Base-by-base conservation (phyloP, 1,140 invertebrate species). In the Aleiodes sp. region DNA sequence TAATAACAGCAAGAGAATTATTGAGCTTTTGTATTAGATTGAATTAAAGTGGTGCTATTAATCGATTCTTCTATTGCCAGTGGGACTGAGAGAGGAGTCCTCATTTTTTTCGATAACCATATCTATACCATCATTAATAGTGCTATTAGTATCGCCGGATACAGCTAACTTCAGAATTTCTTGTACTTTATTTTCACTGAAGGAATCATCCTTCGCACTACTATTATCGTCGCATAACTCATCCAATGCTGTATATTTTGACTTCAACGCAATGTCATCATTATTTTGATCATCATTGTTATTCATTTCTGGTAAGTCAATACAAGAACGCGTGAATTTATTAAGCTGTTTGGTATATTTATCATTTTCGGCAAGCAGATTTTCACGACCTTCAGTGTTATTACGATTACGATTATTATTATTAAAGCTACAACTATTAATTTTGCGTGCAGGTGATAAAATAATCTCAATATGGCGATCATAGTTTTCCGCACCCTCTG, bases 401-500 rank as follows among this genome's bases (percentile, higher is more conserved):
- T 52, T 43, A 63, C 62, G 59, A 70, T 46, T 60, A 21, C 62
- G 39, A 63, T 69, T 26, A 56, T 31, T 16, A n/a, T 26, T 67
- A 29, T 35, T n/a, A n/a, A n/a, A n/a, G n/a, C n/a, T n/a, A n/a
- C n/a, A 9, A 10, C 60, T 59, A 33, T 35, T 33, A 9, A 65
- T 39, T 65, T 52, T 67, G 14, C 37, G 43, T 64, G 52, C 43
- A 39, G 65, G 57, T 57, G 68, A 70, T n/a, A 67, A 60, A 63
- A 60, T 71, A 10, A 66, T 59, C 73, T 75, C 69, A 75, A 79
- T 69, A 73, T 76, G 65, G 65, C 57, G 56, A 66, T 68, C 68
- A 64, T 72, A 76, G 56, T 75, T 72, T 76, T 81, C 81, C 84
- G 79, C 82, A 86, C 82, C 83, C 73, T 90, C 89, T 28, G 83